These are phyloP conservation scores for Sminthurinus signatus DNA, from an alignment of 1,140 invertebrate species.

Conservation along the genomic window DNA sequence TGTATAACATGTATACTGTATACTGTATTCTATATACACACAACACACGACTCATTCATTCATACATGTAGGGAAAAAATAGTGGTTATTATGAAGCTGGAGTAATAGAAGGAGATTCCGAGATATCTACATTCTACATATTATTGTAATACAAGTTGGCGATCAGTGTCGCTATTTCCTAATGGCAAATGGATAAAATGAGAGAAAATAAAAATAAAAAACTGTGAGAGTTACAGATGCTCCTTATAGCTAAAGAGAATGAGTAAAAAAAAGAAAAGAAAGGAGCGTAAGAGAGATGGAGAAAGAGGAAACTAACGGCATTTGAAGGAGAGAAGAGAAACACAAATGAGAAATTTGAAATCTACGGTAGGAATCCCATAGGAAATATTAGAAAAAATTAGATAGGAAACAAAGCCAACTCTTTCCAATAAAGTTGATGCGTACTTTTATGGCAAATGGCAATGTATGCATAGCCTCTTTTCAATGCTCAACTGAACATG, in stretches of 20 bases:
- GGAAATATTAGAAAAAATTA: constrained; percentile 35
- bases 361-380: constrained; percentile 15
- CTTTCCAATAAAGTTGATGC: constrained; percentile 34
- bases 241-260: too few species aligned
- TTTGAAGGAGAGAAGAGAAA: background rate
- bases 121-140: too few species aligned
- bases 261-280: too few species aligned
- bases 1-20: too few species aligned
- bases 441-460: constrained; percentile 4
- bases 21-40: too few species aligned
- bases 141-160: background rate
- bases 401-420: constrained; percentile 32
- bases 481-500: background rate
- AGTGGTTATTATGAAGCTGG: too few species aligned
- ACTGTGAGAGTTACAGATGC: too few species aligned
- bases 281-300: too few species aligned
- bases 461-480: background rate
- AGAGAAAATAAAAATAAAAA: background rate
- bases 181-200: background rate
- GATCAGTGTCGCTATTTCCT: background rate
- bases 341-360: constrained; percentile 25
- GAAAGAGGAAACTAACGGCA: too few species aligned
- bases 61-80: too few species aligned
- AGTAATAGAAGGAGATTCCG: too few species aligned
- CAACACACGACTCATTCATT: too few species aligned